Percentiles rank a stretch among this genome's conserved stretches.
These are phyloP conservation scores for Nerophis ophidion DNA, from an alignment of 2,113 vertebrate species.

Conservation along the genomic window DNA sequence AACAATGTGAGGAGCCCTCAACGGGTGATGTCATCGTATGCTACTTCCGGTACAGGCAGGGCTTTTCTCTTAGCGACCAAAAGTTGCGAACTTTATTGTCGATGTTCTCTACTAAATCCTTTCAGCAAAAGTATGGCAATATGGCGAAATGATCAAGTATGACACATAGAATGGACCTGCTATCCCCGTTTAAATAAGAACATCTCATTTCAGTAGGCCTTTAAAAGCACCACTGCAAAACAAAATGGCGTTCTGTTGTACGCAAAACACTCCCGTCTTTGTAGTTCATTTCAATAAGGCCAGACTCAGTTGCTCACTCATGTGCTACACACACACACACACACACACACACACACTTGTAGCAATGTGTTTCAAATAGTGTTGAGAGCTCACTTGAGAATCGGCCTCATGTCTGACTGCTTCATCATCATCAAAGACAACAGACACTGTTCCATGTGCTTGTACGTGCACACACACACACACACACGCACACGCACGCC, in stretches of 20 bases:
- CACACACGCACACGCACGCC: not conserved
- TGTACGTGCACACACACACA: not conserved
- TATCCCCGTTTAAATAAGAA: no score
- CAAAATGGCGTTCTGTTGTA: slow-evolving; percentile 47
- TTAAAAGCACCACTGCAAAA: slow-evolving; percentile 33
- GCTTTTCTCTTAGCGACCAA: no score
- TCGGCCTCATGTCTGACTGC: slow-evolving; percentile 46
- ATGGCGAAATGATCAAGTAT: no score
- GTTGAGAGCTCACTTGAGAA: slow-evolving; percentile 50
- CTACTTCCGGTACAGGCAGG: no score
- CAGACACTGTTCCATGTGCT: slow-evolving; percentile 20
- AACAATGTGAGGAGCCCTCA: no score
- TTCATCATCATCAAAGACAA: slow-evolving; percentile 64
- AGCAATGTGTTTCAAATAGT: slow-evolving; percentile 43
- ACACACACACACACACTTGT: slow-evolving; percentile 5
- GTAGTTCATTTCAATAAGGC: slow-evolving; percentile 54
- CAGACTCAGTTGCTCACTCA: slow-evolving; percentile 34
- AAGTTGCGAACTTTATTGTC: no score
- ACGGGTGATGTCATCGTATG: no score
- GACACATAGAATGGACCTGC: no score
- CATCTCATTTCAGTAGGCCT: no score
- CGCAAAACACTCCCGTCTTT: slow-evolving; percentile 34
- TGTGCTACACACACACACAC: slow-evolving; percentile 18
- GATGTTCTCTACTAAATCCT: no score
- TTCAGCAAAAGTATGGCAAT: no score